A percentile compares a stretch with the other conserved stretches of the same genome.
These are phyloP conservation scores for Bufo gargarizans DNA, from an alignment of 2,113 vertebrate species.

Conservation along the genomic window DNA sequence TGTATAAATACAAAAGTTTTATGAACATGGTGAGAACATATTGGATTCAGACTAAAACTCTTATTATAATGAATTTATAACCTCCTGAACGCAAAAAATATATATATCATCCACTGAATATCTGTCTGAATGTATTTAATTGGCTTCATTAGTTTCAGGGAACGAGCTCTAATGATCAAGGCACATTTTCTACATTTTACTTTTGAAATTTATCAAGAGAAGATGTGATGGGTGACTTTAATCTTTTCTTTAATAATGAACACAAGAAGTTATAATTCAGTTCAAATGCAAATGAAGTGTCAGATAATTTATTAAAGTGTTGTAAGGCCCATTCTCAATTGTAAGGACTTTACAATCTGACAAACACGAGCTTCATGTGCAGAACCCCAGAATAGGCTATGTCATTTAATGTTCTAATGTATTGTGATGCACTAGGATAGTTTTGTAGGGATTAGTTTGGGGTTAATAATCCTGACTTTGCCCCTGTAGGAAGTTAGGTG, in stretches of 20 bases:
- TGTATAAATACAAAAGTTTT: not conserved
- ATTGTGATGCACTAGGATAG: no score
- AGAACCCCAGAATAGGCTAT: no score
- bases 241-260: slow-evolving; percentile 47
- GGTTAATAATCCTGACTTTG: no score
- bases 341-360: slow-evolving; percentile 11
- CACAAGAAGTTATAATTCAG: slow-evolving; percentile 46
- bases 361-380: not conserved
- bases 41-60: not conserved
- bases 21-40: not conserved
- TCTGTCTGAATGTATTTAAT: slow-evolving; percentile 27
- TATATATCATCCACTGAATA: not conserved
- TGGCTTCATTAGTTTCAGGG: slow-evolving; percentile 39
- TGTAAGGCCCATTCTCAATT: slow-evolving; percentile 7
- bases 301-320: slow-evolving; percentile 33
- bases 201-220: slow-evolving; percentile 45
- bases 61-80: not conserved
- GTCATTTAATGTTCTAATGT: no score
- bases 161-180: slow-evolving; percentile 40
- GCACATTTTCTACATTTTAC: slow-evolving; percentile 29
- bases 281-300: slow-evolving; percentile 42
- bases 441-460: no score
- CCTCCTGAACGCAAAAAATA: not conserved
- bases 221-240: slow-evolving; percentile 40
- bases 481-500: no score